Evolutionary conservation across 2,888 invertebrate genomes (phyloP).

Genomic region (Drosophila rubida): DNA sequence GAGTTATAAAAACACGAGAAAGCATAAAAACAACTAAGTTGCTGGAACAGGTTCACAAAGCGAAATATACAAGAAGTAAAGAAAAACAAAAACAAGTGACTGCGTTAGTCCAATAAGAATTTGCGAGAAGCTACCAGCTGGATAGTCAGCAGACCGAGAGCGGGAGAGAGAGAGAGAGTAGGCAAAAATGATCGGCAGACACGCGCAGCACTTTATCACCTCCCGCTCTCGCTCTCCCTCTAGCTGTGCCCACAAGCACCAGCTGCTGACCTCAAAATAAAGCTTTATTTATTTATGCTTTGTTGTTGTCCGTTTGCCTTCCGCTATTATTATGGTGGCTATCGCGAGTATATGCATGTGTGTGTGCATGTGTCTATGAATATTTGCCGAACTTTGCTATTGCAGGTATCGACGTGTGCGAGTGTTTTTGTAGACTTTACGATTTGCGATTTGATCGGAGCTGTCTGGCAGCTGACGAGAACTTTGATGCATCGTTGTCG

Average conservation of each 20-base stretch:
- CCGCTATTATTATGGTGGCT: constrained; percentile 31
- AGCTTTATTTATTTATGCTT: constrained; percentile 45
- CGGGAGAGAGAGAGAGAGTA: constrained; percentile 9
- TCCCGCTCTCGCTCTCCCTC: constrained; percentile 15
- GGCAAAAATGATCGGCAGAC: constrained; percentile 28
- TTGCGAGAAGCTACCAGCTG: constrained; percentile 50
- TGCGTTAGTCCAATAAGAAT: constrained; percentile 31
- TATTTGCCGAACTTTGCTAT: constrained; percentile 14
- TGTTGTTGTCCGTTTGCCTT: constrained; percentile 30
- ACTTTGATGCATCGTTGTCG: constrained; percentile 57
- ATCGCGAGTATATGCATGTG: neutral
- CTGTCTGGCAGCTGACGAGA: constrained; percentile 45
- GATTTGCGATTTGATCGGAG: constrained; percentile 32
- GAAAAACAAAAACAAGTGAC: constrained; percentile 40
- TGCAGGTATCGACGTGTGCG: constrained; percentile 1
- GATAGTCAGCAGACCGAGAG: constrained; percentile 4
- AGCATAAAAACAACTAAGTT: constrained; percentile 37
- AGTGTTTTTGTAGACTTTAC: neutral
- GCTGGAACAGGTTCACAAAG: constrained; percentile 22
- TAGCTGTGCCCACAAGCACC: neutral
- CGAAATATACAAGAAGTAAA: constrained; percentile 29
- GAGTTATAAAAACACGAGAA: constrained; percentile 33
- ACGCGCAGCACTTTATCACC: constrained; percentile 35
- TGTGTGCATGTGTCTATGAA: neutral
- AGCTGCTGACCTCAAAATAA: constrained; percentile 64